phyloP scores from a whole-genome alignment of 1,140 invertebrate species.

The Drosophila kurseongensis region DNA sequence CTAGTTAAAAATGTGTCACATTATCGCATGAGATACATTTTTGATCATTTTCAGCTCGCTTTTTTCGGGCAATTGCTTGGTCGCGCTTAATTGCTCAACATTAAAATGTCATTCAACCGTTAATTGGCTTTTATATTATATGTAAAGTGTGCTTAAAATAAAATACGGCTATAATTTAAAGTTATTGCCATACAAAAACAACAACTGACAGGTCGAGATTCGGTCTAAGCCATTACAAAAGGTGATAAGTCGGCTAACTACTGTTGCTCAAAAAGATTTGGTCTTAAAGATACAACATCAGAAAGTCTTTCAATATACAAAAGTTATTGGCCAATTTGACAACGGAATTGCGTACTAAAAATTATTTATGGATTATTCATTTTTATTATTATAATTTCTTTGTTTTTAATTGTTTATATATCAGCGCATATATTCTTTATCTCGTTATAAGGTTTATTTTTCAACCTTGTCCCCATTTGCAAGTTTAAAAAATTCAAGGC shows the following conservation, averaged over 20 bases:
- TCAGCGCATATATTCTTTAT: background rate
- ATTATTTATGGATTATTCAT: conserved; percentile 25
- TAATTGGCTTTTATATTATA: conserved; percentile 60
- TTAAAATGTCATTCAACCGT: conserved; percentile 81
- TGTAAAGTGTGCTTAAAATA: conserved; percentile 71
- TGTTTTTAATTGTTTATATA: conserved; percentile 7
- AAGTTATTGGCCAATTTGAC: conserved; percentile 15
- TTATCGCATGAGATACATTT: conserved; percentile 67
- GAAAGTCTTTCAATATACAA: conserved; percentile 1
- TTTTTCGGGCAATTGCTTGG: conserved; percentile 30
- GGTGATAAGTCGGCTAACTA: background rate
- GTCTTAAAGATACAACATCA: background rate
- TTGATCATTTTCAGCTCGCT: conserved; percentile 22
- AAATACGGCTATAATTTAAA: conserved; percentile 69
- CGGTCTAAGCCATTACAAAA: conserved; percentile 23
- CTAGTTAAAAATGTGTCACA: conserved; percentile 49
- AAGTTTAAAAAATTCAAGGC: conserved; percentile 27
- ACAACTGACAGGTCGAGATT: conserved; percentile 2
- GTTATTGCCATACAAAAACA: conserved; percentile 51
- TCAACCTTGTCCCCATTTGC: conserved; percentile 13
- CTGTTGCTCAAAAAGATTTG: conserved; percentile 4
- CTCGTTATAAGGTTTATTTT: background rate
- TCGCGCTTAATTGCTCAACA: conserved; percentile 68
- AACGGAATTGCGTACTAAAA: background rate
- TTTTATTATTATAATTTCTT: conserved; percentile 13